phyloP scores from a whole-genome alignment of 2,888 invertebrate species.

The Spilarctia lutea region DNA sequence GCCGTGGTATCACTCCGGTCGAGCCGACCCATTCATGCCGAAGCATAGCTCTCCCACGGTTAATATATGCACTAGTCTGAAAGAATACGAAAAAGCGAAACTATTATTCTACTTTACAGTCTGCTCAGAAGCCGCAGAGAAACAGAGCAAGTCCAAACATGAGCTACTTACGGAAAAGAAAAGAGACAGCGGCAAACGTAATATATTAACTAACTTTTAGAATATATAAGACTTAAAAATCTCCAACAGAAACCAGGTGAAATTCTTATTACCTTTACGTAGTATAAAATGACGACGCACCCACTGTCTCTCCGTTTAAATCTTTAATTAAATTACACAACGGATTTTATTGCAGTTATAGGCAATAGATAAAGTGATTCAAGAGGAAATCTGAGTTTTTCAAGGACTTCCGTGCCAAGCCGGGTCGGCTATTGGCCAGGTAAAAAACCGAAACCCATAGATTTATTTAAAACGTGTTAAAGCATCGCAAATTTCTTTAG shows the following conservation, averaged over 20 bases:
- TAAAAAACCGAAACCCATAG: background rate
- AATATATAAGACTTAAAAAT: background rate
- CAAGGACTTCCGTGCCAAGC: no score
- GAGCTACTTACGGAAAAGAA: background rate
- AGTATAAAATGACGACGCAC: no score
- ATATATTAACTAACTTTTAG: background rate
- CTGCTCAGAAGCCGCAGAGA: background rate
- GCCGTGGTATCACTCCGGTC: no score
- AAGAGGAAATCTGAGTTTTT: no score
- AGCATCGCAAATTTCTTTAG: conserved; percentile 9
- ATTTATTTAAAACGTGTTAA: background rate
- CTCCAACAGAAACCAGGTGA: background rate
- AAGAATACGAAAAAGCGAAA: background rate
- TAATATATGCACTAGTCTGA: background rate
- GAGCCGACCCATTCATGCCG: no score
- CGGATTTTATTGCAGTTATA: no score
- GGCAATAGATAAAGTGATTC: no score
- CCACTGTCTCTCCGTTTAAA: no score
- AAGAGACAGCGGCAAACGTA: background rate
- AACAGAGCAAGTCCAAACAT: background rate
- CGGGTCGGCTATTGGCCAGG: background rate
- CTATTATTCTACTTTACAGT: background rate
- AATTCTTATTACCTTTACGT: no score
- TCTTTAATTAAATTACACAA: no score
- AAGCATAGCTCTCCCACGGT: no score